Base-by-base conservation (phyloP, 2,113 vertebrate genomes). In the Psophia crepitans region DNA sequence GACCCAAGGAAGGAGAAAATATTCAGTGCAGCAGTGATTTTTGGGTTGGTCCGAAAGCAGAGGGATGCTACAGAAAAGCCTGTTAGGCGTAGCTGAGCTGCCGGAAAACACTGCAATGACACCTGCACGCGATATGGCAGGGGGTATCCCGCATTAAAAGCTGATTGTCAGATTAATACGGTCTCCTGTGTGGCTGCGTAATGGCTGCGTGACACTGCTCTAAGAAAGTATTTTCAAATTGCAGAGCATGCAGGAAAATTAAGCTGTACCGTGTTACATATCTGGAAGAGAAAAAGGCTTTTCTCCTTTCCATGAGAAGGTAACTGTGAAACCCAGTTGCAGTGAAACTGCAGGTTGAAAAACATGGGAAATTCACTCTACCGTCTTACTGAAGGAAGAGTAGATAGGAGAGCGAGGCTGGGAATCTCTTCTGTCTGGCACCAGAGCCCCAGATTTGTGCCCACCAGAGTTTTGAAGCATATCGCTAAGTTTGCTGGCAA, bases 191-290 rank as follows among this genome's bases (percentile, higher is more conserved):
- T 27, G n/a, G n/a, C 65, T 43, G 28, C 53, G 35, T 56, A 32
- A 39, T 7, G 54, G 60, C 60, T 1, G 3, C 15, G 12, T 15
- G 28, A 39, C n/a, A 8, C 1, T 8, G 51, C 30, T 58, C 0
- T 33, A 68, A 51, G 6, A 19, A 70, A 81, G 11, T 27, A 39
- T 63, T 87, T 54, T 27, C 41, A 41, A 43, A 26, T 7, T 82
- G 48, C 39, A 87, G 53, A 64, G 27, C 27, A 1, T 17, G 57
- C 61, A 68, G 84, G 73, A 44, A 90, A 78, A 85, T 24, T 24
- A 71, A 58, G 43, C 51, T n/a, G 22, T 54, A 22, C 48, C 27
- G 21, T 53, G 37, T n/a, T 84, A 21, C 13, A 0, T 8, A 9
- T 27, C 41, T n/a, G 30, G 35, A 73, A 46, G 24, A 87, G 9